Evolutionary conservation across 2,888 invertebrate species (phyloP).

Genomic region (Dolichopus griseipennis): DNA sequence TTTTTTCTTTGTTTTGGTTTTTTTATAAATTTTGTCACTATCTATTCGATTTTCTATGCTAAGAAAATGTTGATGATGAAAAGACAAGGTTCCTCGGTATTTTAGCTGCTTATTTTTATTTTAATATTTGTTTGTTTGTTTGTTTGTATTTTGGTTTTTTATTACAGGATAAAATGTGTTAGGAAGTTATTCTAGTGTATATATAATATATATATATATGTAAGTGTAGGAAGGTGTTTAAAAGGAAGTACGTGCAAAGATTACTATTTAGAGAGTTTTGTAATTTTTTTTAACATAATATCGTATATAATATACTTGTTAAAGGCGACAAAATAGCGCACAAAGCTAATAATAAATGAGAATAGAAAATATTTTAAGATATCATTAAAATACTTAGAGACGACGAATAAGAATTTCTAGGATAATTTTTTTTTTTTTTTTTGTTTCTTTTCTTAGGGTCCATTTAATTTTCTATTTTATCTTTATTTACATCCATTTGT

Average conservation of each 20-base stretch:
- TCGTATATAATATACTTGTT: not conserved
- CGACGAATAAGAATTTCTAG: not conserved
- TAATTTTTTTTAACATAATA: no score
- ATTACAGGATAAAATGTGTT: not conserved
- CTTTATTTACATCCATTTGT: no score
- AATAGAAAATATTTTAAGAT: not conserved
- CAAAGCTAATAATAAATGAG: not conserved
- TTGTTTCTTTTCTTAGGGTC: not conserved
- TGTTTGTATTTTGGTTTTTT: no score
- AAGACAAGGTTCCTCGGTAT: not conserved
- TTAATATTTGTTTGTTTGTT: no score
- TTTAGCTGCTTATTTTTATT: not conserved
- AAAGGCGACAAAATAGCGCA: not conserved
- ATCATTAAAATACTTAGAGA: not conserved
- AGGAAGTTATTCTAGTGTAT: not conserved
- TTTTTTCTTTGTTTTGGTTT: no score
- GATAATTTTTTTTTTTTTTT: not conserved
- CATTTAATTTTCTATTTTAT: no score
- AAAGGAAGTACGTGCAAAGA: conserved; percentile 1
- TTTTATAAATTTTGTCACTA: not conserved
- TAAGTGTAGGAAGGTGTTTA: not conserved
- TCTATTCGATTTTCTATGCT: not conserved
- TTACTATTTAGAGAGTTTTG: not conserved
- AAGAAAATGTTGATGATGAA: not conserved
- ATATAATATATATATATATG: no score